Evolutionary conservation across 2,888 invertebrate species (phyloP), one percentile per base, ranked within the genome.

Genomic region (Anoplius nigerrimus): DNA sequence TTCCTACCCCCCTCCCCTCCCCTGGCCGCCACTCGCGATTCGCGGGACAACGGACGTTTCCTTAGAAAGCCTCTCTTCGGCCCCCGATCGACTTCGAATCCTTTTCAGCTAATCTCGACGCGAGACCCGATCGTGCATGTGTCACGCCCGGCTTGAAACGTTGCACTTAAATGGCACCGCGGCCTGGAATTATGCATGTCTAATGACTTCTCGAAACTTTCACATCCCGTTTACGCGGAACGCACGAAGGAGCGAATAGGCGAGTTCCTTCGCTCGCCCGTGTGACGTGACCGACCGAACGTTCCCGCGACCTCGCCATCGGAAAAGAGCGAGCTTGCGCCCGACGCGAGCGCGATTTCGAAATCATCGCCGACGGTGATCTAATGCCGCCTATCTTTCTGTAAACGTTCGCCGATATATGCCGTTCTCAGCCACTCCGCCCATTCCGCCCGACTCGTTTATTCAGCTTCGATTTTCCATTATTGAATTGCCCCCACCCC

Each of bases 191-290:
- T 81, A 80, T 82, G 82, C 80, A 80, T 78, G 75, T 78, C 78
- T 71, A 79, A 78, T 70, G 69, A 70, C 75, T 70, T 55, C 62
- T 70, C 67, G 73, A 74, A 81, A 82, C 83, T 84, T 84, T 84
- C 84, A 79, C 84, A 78, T 84, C 76, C 80, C 73, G 78, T 75
- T 76, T 65, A 66, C 69, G 59, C 68, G 73, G 75, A 71, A 70
- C 59, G 61, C 58, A 34, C 11, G 34, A 34, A 5, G 1, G 63
- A 55, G 15, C 62, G 46, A 34, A 27, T 18, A 51, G 20, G 51
- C 66, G 62, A 56, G 20, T 54, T 56, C 58, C 27, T 48, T 51
- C 43, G 62, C 54, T 46, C 24, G 11, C 59, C 61, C 78, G 78
- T 78, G 78, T 61, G 79, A 78, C 79, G 76, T 71, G 67, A 43